Percentiles rank a stretch among this genome's conserved stretches.
phyloP scores from a whole-genome alignment of 1,140 invertebrate species.

The Epicauta chinensis region DNA sequence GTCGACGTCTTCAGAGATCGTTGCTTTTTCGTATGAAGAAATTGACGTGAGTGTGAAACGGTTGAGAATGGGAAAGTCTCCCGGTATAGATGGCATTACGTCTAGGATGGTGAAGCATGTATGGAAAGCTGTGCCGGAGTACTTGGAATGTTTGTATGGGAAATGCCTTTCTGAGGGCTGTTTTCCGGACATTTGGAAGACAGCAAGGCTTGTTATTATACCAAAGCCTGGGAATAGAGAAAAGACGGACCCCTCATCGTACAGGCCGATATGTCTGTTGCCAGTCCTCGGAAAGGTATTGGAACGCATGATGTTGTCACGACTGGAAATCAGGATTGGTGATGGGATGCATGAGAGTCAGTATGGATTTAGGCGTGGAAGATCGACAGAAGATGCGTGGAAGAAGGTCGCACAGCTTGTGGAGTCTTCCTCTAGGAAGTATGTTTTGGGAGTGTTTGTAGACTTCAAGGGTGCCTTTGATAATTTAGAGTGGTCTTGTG shows the following conservation, averaged over 20 bases:
- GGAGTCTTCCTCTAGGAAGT: constrained; percentile 17
- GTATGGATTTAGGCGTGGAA: constrained; percentile 28
- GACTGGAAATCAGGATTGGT: constrained; percentile 9
- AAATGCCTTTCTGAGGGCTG: constrained; percentile 2
- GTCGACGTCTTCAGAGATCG: too few relatives aligned
- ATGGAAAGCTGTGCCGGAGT: too few relatives aligned
- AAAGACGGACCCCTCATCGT: constrained; percentile 22
- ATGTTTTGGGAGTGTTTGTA: constrained; percentile 38
- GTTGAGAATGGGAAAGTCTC: too few relatives aligned
- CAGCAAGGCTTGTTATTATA: constrained; percentile 23
- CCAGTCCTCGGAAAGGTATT: constrained; percentile 31
- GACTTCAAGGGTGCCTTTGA: constrained; percentile 45
- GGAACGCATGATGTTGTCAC: constrained; percentile 23
- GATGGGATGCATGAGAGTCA: constrained; percentile 22
- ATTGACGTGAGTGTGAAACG: too few relatives aligned
- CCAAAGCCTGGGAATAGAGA: constrained; percentile 20
- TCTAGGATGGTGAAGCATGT: too few relatives aligned
- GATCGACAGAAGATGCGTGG: constrained; percentile 40
- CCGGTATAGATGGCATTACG: too few relatives aligned
- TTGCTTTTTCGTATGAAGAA: too few relatives aligned
- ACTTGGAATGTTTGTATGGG: too few relatives aligned
- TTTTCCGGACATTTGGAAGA: constrained; percentile 20
- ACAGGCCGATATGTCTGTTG: constrained; percentile 33
- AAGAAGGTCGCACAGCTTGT: too few relatives aligned
- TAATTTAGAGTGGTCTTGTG: constrained; percentile 41